These are phyloP conservation scores for Styela clava DNA, from an alignment of 23 tunicate species.

Conservation along the genomic window DNA sequence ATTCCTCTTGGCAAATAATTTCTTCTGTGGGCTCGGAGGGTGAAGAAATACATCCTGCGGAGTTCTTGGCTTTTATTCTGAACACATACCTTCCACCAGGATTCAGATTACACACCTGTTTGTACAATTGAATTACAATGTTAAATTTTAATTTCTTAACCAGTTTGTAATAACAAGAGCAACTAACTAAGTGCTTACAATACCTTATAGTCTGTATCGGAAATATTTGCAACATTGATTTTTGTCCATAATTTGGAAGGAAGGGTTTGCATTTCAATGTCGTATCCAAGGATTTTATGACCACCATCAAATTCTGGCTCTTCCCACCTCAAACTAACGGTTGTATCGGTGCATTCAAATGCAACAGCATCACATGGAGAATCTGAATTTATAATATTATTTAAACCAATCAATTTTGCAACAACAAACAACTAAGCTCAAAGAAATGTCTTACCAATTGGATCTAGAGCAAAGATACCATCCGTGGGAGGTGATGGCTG, in stretches of 20 bases:
- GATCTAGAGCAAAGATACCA: constrained; percentile 16
- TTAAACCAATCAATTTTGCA: background rate
- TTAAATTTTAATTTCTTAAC: background rate
- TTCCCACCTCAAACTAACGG: constrained; percentile 30
- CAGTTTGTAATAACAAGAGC: too few species aligned
- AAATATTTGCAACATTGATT: background rate
- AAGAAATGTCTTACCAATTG: constrained; percentile 24
- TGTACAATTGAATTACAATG: background rate
- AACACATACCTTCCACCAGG: constrained; percentile 24
- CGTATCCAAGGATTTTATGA: constrained; percentile 16
- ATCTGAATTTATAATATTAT: background rate
- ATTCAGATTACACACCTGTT: constrained; percentile 4
- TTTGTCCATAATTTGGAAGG: constrained; percentile 25
- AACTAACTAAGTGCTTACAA: background rate
- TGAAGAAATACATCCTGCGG: constrained; percentile 79
- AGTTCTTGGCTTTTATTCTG: constrained; percentile 76
- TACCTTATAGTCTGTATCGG: constrained; percentile 33
- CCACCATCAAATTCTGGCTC: constrained; percentile 33
- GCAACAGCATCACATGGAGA: constrained; percentile 4
- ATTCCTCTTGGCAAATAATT: constrained; percentile 75
- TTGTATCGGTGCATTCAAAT: constrained; percentile 12
- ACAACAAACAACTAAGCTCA: background rate
- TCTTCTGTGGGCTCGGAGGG: constrained; percentile 79
- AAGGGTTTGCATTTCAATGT: constrained; percentile 20
- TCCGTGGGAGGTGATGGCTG: constrained; percentile 2